Evolutionary conservation across 2,113 vertebrate genomes (phyloP), one percentile per base, ranked within the genome.

Genomic region (Pitta sordida): DNA sequence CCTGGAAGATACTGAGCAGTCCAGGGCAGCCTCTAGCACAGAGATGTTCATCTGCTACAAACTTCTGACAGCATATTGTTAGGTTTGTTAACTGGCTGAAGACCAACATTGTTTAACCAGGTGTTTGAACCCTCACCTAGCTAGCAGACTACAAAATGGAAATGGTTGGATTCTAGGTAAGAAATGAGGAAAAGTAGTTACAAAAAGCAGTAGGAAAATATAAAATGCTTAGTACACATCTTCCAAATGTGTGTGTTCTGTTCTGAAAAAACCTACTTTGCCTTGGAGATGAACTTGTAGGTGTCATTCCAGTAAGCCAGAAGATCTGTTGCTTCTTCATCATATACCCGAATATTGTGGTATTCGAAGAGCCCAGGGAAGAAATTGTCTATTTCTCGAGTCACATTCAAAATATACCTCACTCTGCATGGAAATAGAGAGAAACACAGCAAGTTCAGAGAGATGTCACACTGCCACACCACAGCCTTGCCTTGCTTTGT

Each of bases 271-370:
- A 96, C 99, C 91, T 97, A 99, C 99, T 99, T 99, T 96, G 99
- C 99, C 97, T 99, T 99, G 90, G 98, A 99, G 98, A 99, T 99
- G 98, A 99, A 99, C 97, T 99, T 99, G 97, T 98, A 99, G 37
- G 99, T 99, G 58, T 99, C 99, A 52, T 99, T 99, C 99, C 99
- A 99, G 96, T 99, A 99, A 83, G 99, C 99, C 97, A 99, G 97
- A 83, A 99, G 98, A 96, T 99, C 99, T 13, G 99, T 99, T 90
- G 98, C 99, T 96, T 99, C 99, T 96, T 99, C 99, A 30, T 99
- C 99, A 39, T 99, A 99, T 30, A 99, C 99, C 5, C 99, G 96
- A 94, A 99, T 99, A 90, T 99, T 99, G 94, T 99, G 99, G 95
- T 99, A 99, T 67, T 99, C 99, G 2, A 99, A 99, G 88, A 98